phyloP scores from a whole-genome alignment of 2,113 vertebrate genomes.

The Lepidothrix coronata region DNA sequence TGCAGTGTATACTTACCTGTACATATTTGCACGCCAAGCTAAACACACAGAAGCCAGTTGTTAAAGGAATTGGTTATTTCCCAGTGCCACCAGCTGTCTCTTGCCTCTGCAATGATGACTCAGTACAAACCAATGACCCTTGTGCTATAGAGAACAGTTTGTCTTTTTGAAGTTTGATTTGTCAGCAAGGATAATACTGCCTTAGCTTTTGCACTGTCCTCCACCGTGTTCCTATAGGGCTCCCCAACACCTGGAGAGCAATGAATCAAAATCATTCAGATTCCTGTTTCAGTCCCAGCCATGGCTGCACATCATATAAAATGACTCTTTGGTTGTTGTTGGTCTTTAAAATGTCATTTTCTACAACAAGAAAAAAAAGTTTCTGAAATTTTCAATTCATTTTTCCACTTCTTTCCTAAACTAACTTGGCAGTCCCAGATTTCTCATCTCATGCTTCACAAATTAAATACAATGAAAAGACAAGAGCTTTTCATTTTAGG shows the following conservation, averaged over 20 bases:
- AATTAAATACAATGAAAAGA: conserved; percentile 50
- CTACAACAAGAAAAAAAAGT: not conserved
- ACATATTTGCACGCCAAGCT: not conserved
- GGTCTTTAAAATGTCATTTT: conserved; percentile 2
- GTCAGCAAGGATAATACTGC: not conserved
- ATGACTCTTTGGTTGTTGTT: not conserved
- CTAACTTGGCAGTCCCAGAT: not conserved
- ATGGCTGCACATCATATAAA: not conserved
- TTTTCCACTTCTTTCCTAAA: conserved; percentile 19
- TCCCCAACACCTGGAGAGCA: not conserved
- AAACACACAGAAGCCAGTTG: not conserved
- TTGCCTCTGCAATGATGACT: not conserved
- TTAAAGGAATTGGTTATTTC: conserved; percentile 26
- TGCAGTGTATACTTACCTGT: not conserved
- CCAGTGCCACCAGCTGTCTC: conserved; percentile 5
- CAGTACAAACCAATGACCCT: not conserved
- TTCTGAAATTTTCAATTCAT: conserved; percentile 28
- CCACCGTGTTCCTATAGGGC: not conserved
- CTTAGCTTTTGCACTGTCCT: not conserved
- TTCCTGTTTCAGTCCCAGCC: not conserved
- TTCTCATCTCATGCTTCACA: conserved; percentile 35
- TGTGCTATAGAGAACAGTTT: not conserved
- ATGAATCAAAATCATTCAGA: not conserved
- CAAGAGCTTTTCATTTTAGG: conserved; percentile 2
- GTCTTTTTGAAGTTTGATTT: conserved; percentile 24